Evolutionary conservation across 2,888 invertebrate genomes (phyloP).

Genomic region (Rambutsinella grinnellia): DNA sequence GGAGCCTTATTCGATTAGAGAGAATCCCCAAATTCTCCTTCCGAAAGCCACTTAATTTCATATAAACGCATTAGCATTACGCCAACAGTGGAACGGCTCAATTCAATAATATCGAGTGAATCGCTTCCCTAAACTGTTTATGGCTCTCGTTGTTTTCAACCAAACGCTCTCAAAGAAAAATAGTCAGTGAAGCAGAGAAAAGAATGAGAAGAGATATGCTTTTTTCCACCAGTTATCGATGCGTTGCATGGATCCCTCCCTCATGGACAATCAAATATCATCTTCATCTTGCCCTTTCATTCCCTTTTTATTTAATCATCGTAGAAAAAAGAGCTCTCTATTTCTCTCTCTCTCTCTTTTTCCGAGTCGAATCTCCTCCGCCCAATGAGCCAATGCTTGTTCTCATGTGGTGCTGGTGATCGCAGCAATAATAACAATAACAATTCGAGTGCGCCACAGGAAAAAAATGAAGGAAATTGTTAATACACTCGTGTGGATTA

Average conservation of each 20-base stretch:
- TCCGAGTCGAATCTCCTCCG: no score
- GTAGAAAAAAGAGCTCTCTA: conserved; percentile 6
- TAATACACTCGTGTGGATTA: no score
- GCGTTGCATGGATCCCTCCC: no score
- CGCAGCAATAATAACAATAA: conserved; percentile 10
- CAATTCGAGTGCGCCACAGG: not conserved
- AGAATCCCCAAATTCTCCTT: conserved; percentile 29
- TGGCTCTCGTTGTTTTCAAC: conserved; percentile 29
- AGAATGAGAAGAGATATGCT: conserved; percentile 13
- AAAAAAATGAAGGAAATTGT: no score
- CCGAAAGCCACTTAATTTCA: conserved; percentile 35
- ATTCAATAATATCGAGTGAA: not conserved
- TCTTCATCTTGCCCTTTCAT: conserved; percentile 56
- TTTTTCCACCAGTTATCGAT: no score
- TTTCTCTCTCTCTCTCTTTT: no score
- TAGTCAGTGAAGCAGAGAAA: conserved; percentile 15
- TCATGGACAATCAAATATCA: conserved; percentile 63
- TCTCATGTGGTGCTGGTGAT: not conserved
- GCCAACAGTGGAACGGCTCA: not conserved
- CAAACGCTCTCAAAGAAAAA: conserved; percentile 5
- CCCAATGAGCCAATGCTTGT: not conserved
- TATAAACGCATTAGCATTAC: conserved; percentile 19
- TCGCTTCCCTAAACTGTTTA: conserved; percentile 36
- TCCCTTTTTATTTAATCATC: conserved; percentile 58
- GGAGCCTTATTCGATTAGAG: conserved; percentile 21